Percentiles rank a stretch among this genome's conserved stretches.
Conservation (phyloP, 2,888 invertebrate genomes). For the Lepidochitona cinerea region DNA sequence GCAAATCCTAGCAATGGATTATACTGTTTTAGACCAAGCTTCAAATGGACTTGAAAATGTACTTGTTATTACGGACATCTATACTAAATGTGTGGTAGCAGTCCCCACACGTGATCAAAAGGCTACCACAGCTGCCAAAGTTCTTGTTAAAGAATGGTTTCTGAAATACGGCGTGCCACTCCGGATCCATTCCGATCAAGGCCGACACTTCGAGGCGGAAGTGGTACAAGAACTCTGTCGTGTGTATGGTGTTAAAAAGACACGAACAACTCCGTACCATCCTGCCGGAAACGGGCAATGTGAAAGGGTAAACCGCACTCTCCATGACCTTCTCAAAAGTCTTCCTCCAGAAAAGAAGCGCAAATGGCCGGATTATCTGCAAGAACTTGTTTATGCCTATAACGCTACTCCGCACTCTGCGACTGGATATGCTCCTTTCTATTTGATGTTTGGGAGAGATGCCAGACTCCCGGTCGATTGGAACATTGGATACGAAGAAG, state of each 20-base stretch:
- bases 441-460: conserved; percentile 20
- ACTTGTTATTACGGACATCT: conserved; percentile 25
- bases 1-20: conserved; percentile 29
- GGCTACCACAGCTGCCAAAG: conserved; percentile 20
- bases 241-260: conserved; percentile 18
- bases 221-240: conserved; percentile 18
- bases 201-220: conserved; percentile 21
- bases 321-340: too few relatives aligned
- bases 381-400: conserved; percentile 6
- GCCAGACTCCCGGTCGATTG: conserved; percentile 18
- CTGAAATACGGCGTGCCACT: conserved; percentile 21
- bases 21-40: conserved; percentile 23
- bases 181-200: conserved; percentile 22
- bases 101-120: conserved; percentile 29
- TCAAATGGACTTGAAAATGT: conserved; percentile 23
- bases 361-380: conserved; percentile 1
- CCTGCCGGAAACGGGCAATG: conserved; percentile 16
- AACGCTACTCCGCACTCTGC: conserved; percentile 15
- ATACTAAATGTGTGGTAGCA: conserved; percentile 26
- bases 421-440: conserved; percentile 18
- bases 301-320: conserved; percentile 22
- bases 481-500: background rate
- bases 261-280: conserved; percentile 23
- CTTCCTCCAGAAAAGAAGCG: background rate
- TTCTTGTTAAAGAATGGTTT: conserved; percentile 20